These are phyloP conservation scores for Holacanthus passer DNA, from an alignment of 2,113 vertebrate species.

Conservation along the genomic window DNA sequence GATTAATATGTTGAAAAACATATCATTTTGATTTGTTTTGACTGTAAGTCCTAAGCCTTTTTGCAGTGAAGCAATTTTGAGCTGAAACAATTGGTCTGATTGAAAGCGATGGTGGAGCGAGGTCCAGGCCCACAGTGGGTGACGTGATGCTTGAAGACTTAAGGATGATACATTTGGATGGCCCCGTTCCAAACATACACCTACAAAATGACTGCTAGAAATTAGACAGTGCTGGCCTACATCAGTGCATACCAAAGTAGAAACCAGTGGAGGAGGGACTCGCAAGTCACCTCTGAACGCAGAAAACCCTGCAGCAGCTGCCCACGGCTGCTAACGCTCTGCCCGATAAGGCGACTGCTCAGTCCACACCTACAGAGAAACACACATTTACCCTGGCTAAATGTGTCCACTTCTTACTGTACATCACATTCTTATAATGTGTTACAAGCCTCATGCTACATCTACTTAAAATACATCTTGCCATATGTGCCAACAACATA, in stretches of 20 bases:
- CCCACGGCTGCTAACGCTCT: constrained; percentile 58
- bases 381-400: constrained; percentile 33
- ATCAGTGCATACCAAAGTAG: constrained; percentile 63
- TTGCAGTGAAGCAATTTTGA: constrained; percentile 3
- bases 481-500: neutral
- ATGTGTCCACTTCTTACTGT: constrained; percentile 14
- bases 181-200: constrained; percentile 63
- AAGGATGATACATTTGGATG: constrained; percentile 59
- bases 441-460: neutral
- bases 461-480: neutral
- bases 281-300: constrained; percentile 66
- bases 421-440: constrained; percentile 1
- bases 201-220: constrained; percentile 66
- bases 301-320: constrained; percentile 64
- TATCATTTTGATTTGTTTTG: neutral
- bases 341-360: constrained; percentile 49
- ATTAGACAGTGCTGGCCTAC: constrained; percentile 64
- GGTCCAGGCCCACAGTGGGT: constrained; percentile 26
- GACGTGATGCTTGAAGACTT: constrained; percentile 60
- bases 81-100: constrained; percentile 33
- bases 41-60: neutral
- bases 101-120: neutral
- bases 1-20: neutral
- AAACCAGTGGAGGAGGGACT: constrained; percentile 71
- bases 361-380: constrained; percentile 55